A percentile compares a stretch with the other conserved stretches of the same genome.
Conservation (phyloP, 2,113 vertebrate genomes). For the Athene noctua region DNA sequence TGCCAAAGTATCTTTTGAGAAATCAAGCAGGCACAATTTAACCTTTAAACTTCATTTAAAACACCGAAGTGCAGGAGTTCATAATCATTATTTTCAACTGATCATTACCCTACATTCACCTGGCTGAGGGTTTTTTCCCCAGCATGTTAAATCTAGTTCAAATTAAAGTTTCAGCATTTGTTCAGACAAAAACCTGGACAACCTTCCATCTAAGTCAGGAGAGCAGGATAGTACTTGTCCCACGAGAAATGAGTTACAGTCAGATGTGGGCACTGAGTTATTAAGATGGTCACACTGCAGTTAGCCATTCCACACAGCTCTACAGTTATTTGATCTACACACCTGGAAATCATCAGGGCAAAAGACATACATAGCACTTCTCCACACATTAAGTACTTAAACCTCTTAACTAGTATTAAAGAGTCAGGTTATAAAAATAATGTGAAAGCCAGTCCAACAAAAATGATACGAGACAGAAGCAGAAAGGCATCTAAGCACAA, state of each 20-base stretch:
- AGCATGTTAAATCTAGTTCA: not conserved
- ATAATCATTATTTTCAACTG: not conserved
- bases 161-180: not conserved
- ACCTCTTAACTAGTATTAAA: slow-evolving; percentile 47
- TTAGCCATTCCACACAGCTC: not conserved
- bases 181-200: not conserved
- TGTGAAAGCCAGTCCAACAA: slow-evolving; percentile 31
- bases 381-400: slow-evolving; percentile 46
- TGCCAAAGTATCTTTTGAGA: not conserved
- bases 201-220: not conserved
- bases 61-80: not conserved
- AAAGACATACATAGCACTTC: not conserved
- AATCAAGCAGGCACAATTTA: fast-evolving
- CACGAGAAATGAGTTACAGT: not conserved
- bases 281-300: not conserved
- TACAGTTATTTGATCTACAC: not conserved
- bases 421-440: slow-evolving; percentile 58
- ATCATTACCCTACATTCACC: not conserved
- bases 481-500: not conserved
- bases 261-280: not conserved
- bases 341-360: slow-evolving; percentile 19
- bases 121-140: too few species aligned
- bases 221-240: not conserved
- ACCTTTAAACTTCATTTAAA: not conserved
- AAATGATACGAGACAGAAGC: not conserved